Conservation (phyloP, 2,888 invertebrate species). For the Harmothoe impar region DNA sequence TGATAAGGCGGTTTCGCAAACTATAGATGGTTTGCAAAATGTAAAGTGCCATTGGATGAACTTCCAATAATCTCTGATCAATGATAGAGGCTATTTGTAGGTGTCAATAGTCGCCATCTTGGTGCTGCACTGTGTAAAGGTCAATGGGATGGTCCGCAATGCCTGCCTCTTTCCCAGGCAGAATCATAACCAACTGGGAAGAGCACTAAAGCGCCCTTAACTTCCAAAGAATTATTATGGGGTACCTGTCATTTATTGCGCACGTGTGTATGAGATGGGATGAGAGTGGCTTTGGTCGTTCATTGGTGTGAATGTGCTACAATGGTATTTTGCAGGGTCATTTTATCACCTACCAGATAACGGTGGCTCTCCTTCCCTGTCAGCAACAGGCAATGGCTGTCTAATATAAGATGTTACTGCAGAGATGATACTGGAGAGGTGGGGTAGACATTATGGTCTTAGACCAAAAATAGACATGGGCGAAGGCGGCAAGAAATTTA, state of each 20-base stretch:
- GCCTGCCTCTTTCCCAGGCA: no score
- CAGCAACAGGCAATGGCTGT: background rate
- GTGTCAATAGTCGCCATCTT: no score
- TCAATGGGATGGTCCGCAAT: no score
- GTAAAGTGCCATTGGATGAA: no score
- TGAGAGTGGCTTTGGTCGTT: background rate
- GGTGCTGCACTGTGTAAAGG: no score
- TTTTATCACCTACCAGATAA: slow-evolving; percentile 32
- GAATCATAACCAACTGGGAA: no score
- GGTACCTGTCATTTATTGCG: background rate
- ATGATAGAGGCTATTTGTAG: no score
- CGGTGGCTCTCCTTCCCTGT: slow-evolving; percentile 1
- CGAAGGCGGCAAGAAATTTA: no score
- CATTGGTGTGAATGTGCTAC: background rate
- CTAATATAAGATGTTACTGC: background rate
- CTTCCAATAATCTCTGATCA: no score
- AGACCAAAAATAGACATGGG: background rate
- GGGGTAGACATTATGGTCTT: background rate
- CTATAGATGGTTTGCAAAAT: no score
- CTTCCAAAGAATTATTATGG: background rate
- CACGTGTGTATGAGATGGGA: background rate
- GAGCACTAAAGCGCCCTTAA: no score
- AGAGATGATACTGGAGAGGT: background rate
- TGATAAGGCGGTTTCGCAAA: no score
- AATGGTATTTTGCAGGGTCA: slow-evolving; percentile 8